Evolutionary conservation across 1,140 invertebrate genomes (phyloP).

Genomic region (Phenacoccus solenopsis): DNA sequence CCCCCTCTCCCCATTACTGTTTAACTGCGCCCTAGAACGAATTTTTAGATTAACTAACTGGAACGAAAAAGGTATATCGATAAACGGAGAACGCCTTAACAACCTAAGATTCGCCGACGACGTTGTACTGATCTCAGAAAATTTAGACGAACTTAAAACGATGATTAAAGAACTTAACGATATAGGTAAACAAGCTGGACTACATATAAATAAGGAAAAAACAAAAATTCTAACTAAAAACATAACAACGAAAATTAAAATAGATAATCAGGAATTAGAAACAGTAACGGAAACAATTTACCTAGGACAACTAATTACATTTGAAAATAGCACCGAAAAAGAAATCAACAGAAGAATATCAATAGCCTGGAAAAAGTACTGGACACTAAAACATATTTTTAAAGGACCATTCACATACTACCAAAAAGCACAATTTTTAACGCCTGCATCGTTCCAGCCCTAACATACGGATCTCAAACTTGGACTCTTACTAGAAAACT

Average conservation of each 20-base stretch:
- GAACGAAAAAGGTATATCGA: conserved; percentile 25
- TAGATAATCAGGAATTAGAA: conserved; percentile 18
- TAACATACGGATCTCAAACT: conserved; percentile 21
- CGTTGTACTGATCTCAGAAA: conserved; percentile 26
- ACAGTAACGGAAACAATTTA: conserved; percentile 7
- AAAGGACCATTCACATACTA: neutral
- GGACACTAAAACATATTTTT: conserved; percentile 18
- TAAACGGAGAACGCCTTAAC: conserved; percentile 27
- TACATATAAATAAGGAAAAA: conserved; percentile 20
- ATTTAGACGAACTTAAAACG: conserved; percentile 6
- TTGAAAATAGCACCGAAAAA: conserved; percentile 1
- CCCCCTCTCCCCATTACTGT: conserved; percentile 25
- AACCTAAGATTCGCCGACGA: conserved; percentile 33
- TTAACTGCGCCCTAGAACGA: conserved; percentile 22
- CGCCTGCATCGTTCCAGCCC: conserved; percentile 11
- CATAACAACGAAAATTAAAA: neutral
- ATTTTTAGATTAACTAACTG: conserved; percentile 25
- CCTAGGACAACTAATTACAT: conserved; percentile 1
- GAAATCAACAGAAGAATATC: conserved; percentile 20
- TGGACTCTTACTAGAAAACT: conserved; percentile 18
- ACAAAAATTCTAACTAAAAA: conserved; percentile 21
- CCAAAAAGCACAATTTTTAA: conserved; percentile 7
- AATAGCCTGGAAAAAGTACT: conserved; percentile 20
- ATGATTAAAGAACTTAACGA: conserved; percentile 19
- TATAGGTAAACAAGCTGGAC: conserved; percentile 9